Evolutionary conservation across 2,797 vertebrate species (phyloP).

Genomic region (Hoplostethus mediterraneus): DNA sequence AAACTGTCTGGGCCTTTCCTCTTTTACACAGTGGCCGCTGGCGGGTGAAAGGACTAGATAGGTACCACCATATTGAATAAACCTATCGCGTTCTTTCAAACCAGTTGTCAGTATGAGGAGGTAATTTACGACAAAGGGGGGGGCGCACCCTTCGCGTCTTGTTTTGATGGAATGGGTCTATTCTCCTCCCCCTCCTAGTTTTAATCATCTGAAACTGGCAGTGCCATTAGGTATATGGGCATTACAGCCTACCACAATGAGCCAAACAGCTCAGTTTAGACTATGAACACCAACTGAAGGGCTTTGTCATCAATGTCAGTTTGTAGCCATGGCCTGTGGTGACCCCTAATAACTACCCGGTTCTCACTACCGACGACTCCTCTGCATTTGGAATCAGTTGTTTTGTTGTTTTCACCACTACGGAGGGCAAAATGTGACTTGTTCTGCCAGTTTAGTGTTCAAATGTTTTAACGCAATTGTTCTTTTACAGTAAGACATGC

Average conservation of each 20-base stretch:
- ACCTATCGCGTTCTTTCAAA: conserved; percentile 16
- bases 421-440: conserved; percentile 14
- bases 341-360: conserved; percentile 19
- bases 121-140: conserved; percentile 9
- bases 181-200: neutral
- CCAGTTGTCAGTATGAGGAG: conserved; percentile 10
- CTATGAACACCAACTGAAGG: conserved; percentile 67
- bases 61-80: conserved; percentile 9
- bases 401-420: conserved; percentile 26
- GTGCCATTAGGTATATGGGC: conserved; percentile 58
- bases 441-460: conserved; percentile 60
- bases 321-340: conserved; percentile 36
- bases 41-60: conserved; percentile 9
- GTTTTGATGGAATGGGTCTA: conserved; percentile 27
- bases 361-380: conserved; percentile 19
- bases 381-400: conserved; percentile 36
- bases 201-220: conserved; percentile 49
- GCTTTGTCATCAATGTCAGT: conserved; percentile 62
- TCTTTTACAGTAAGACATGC: neutral
- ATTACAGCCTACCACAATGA: conserved; percentile 61
- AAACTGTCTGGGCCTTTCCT: conserved; percentile 1
- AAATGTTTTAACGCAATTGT: conserved; percentile 35
- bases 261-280: conserved; percentile 49
- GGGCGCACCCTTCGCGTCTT: neutral
- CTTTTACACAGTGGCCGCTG: conserved; percentile 27